Evolutionary conservation across 2,888 invertebrate genomes (phyloP).

Genomic region (Sphaerolaimus hirsutus): DNA sequence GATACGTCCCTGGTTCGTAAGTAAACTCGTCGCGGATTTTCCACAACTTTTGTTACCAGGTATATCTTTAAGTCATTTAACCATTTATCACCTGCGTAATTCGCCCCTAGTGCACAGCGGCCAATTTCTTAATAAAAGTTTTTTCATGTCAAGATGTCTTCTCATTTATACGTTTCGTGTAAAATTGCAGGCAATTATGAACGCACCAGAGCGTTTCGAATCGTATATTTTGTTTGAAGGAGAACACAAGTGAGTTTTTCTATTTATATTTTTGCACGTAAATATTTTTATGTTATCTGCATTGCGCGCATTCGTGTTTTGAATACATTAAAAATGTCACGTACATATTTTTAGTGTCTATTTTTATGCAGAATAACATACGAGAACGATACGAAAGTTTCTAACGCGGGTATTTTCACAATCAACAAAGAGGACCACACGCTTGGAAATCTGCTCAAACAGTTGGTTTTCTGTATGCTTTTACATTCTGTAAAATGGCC

Average conservation of each 20-base stretch:
- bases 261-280: background rate
- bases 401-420: conserved; percentile 94
- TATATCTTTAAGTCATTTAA: too few species aligned
- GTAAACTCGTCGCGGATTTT: too few species aligned
- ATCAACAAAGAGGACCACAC: conserved; percentile 99
- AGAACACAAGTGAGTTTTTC: conserved; percentile 67
- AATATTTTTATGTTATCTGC: background rate
- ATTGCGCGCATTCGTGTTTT: background rate
- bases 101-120: too few species aligned
- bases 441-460: conserved; percentile 87
- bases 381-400: conserved; percentile 59
- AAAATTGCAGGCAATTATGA: too few species aligned
- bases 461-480: conserved; percentile 49
- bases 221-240: conserved; percentile 89
- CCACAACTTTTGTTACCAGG: too few species aligned
- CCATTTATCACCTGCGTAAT: too few species aligned
- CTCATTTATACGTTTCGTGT: too few species aligned
- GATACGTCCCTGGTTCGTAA: too few species aligned
- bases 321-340: background rate
- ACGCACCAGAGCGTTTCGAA: conserved; percentile 95
- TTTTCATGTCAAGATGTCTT: too few species aligned
- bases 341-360: background rate
- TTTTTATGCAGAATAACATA: conserved; percentile 50
- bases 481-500: too few species aligned
- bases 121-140: too few species aligned